A percentile compares a stretch with the other conserved stretches of the same genome.
Conservation (phyloP, 2,888 invertebrate genomes). For the Nudaria mundana region DNA sequence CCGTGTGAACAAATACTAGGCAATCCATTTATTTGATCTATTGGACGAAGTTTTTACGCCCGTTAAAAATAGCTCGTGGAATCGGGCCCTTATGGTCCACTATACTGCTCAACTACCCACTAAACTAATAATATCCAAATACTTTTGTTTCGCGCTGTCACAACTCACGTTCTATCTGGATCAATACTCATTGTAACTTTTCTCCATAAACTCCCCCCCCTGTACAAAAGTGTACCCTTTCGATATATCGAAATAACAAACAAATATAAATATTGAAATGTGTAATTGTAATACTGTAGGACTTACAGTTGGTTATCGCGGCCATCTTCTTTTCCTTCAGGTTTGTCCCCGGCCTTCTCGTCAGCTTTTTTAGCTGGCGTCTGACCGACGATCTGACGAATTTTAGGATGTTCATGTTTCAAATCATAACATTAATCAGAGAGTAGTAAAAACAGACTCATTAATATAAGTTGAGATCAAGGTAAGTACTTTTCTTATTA, state of each 20-base stretch:
- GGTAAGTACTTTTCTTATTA: too few species aligned
- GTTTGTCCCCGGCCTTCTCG: slow-evolving; percentile 70
- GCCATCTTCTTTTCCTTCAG: slow-evolving; percentile 86
- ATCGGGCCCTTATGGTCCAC: too few species aligned
- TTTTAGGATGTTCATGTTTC: background rate
- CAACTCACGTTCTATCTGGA: slow-evolving; percentile 11
- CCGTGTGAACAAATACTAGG: too few species aligned
- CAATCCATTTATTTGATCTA: too few species aligned
- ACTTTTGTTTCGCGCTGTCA: slow-evolving; percentile 1
- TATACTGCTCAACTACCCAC: background rate
- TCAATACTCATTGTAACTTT: slow-evolving; percentile 15
- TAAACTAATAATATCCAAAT: background rate
- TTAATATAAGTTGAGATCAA: too few species aligned
- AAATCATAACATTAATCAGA: too few species aligned
- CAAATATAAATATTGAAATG: background rate
- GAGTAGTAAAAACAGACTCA: too few species aligned
- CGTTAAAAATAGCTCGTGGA: too few species aligned
- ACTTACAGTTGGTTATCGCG: slow-evolving; percentile 90
- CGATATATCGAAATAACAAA: slow-evolving; percentile 8
- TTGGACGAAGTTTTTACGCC: too few species aligned
- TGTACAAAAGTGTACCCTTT: slow-evolving; percentile 18
- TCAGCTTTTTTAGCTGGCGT: slow-evolving; percentile 52
- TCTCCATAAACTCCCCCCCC: slow-evolving; percentile 13
- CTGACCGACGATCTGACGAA: background rate
- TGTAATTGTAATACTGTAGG: slow-evolving; percentile 1